These are phyloP conservation scores for Poecilia gillii DNA, from an alignment of 2,797 vertebrate species.

Conservation along the genomic window DNA sequence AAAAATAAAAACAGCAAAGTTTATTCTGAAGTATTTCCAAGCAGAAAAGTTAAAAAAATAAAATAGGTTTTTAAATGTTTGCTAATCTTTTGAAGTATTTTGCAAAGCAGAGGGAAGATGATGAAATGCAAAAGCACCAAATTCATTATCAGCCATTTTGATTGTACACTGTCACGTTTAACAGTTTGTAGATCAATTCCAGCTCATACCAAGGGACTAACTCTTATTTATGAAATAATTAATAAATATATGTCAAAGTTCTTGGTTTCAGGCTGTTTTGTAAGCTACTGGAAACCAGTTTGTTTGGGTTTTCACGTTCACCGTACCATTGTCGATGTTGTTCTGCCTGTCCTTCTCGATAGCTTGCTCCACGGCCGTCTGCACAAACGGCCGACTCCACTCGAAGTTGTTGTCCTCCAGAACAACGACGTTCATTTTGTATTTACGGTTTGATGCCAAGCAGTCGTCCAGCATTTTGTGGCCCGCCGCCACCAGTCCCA, in stretches of 20 bases:
- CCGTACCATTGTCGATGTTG: conserved; percentile 75
- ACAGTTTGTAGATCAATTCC: not conserved
- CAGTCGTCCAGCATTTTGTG: conserved; percentile 65
- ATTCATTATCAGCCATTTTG: not conserved
- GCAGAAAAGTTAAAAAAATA: not conserved
- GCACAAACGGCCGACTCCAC: conserved; percentile 72
- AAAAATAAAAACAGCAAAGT: too few species aligned
- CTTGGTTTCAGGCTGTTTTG: not conserved
- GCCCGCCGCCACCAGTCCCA: conserved; percentile 25
- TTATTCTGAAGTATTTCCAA: not conserved
- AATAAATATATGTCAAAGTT: not conserved
- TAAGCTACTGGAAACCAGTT: not conserved
- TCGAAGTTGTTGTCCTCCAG: conserved; percentile 85
- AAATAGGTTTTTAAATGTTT: not conserved
- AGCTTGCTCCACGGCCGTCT: conserved; percentile 76
- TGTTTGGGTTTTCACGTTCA: not conserved
- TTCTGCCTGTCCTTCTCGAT: conserved; percentile 72
- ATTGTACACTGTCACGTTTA: not conserved
- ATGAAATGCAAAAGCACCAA: not conserved
- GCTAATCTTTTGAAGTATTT: not conserved
- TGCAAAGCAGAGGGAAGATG: not conserved
- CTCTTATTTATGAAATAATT: not conserved
- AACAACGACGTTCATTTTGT: conserved; percentile 87
- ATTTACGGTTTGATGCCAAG: conserved; percentile 27
- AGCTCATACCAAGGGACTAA: not conserved